Base-by-base conservation (phyloP, 2,113 vertebrate genomes). In the Caloenas nicobarica region DNA sequence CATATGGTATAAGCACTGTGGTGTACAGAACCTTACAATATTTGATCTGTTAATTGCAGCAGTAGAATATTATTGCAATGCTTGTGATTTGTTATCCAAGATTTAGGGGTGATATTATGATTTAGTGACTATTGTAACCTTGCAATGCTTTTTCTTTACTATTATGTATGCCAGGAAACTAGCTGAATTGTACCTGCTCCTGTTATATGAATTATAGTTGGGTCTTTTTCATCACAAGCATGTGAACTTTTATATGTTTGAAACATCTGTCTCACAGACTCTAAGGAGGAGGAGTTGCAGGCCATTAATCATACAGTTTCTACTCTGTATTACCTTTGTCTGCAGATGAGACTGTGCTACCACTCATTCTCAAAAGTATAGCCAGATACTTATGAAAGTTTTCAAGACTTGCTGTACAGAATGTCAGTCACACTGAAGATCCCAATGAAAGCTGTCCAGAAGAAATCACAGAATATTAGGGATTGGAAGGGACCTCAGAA, bases 401-500 rank as follows among this genome's bases (percentile, higher is more conserved):
- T 85, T 77, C 40, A 78, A 31, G 64, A 57, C n/a, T 81, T 88
- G 50, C 56, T 31, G 56, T 64, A 54, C 24, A 81, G 81, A 96
- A 70, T 71, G 68, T 26, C 70, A 72, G 66, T 81, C 78, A 56
- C 77, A 42, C 26, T 91, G 93, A 85, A 82, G 70, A 60, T 82
- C 91, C 64, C 87, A 61, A 4, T 76, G 93, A 81, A 91, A 91
- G 34, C 58, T 76, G 44, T 89, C 81, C 92, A 85, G 85, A 73
- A 91, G 90, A 93, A 95, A 93, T 87, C 93, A 68, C n/a, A n/a
- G n/a, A n/a, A n/a, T n/a, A n/a, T n/a, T n/a, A n/a, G n/a, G n/a
- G n/a, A n/a, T n/a, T n/a, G n/a, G n/a, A n/a, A n/a, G n/a, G n/a
- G n/a, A n/a, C n/a, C n/a, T n/a, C n/a, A n/a, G n/a, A n/a, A n/a